Base-by-base conservation (phyloP, 2,797 vertebrate genomes). In the Falco berigora region DNA sequence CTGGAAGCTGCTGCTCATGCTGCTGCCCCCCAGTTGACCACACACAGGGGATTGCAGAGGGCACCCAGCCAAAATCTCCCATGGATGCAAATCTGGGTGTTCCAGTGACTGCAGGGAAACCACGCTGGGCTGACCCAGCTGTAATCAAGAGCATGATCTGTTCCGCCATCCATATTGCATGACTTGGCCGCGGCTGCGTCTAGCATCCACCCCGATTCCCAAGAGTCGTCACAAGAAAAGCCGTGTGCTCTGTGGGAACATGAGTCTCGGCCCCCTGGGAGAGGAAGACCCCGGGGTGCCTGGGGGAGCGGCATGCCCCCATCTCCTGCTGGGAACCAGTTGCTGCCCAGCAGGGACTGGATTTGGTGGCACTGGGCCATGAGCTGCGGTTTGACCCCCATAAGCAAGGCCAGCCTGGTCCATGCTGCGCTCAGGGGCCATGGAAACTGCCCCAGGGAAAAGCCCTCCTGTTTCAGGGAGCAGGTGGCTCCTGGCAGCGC, bases 81-180 rank as follows among this genome's bases (percentile, higher is more conserved):
- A 0, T 22, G 71, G 59, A 28, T 73, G 67, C 63, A 83, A 95
- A 95, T 95, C 87, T 86, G 80, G 69, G 72, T 5, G 0, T 80
- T 68, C 9, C 90, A 72, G 66, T 21, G 82, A 8, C 56, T 67
- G 30, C 17, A 0, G n/a, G 59, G 87, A 90, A 27, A 36, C 10
- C 3, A 12, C 47, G 21, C 47, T 1, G 2, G 67, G 38, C 69
- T 93, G 81, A 40, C 87, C 80, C 0, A 5, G 75, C 87, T 11
- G 13, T 25, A 76, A 93, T 92, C 94, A 5, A 18, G 66, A 63
- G 84, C 88, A 7, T 24, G 36, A 96, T 95, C 92, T 90, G 77
- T 93, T 94, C 93, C 95, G 71, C 58, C 91, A 92, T 94, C 94
- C 88, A 87, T 96, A 94, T 94, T 92, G 83, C 91, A 96, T 93